Evolutionary conservation across 2,113 vertebrate genomes (phyloP), one percentile per base, ranked within the genome.

Genomic region (Anoura caudifer): DNA sequence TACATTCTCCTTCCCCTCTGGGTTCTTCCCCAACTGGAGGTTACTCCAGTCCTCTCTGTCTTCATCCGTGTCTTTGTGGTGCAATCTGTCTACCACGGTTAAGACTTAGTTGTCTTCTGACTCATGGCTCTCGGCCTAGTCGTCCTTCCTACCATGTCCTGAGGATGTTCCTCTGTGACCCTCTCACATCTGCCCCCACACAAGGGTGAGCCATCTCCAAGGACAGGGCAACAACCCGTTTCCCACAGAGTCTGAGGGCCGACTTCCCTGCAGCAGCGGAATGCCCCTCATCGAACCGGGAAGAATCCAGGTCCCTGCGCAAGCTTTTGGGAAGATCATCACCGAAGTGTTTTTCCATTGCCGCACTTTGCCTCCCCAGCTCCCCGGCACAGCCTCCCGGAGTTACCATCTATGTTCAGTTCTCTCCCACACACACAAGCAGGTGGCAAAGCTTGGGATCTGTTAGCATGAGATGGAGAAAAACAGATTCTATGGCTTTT

Each of bases 51-150:
- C 28, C 65, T 54, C 41, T 33, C 19, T 50, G 50, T 96, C 81
- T 87, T 15, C 45, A 72, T 70, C 81, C 67, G 43, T 81, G 17
- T 75, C 72, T 83, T 83, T n/a, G 65, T 63, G 41, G n/a, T 86
- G 92, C 95, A 12, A 3, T 59, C 45, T 90, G 47, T 47, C 81
- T 77, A 10, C 28, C 70, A 65, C 17, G 36, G 52, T 73, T 50
- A 67, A 67, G 79, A 86, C 87, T 83, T 54, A 26, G 54, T 24
- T 88, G 82, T 41, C 73, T 50, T 93, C 83, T 97, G 94, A 95
- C 73, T 97, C 90, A 87, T 10, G 65, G 24, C 36, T 91, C 31
- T 72, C 17, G 47, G 65, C n/a, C 54, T 77, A 52, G 45, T 31
- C 47, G 9, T 54, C 72, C 80, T 93, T 93, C 72, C 81, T 70